A percentile compares a stretch with the other conserved stretches of the same genome.
phyloP scores from a whole-genome alignment of 1,140 invertebrate genomes.

The Nymphalis io region DNA sequence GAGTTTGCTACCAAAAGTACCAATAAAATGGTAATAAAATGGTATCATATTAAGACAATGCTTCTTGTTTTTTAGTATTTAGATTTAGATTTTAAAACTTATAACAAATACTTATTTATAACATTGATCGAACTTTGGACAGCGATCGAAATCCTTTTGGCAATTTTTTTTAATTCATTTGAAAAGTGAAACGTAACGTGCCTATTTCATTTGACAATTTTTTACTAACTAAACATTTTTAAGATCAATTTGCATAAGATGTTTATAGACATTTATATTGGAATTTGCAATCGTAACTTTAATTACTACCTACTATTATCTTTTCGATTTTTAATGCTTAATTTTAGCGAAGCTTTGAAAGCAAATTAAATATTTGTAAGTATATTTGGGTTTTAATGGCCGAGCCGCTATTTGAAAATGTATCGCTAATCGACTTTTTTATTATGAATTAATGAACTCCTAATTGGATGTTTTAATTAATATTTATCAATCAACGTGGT shows the following conservation, averaged over 20 bases:
- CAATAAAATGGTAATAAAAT: too few relatives aligned
- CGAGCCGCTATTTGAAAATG: not conserved
- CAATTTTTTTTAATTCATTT: too few relatives aligned
- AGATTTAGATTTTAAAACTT: too few relatives aligned
- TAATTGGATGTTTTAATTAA: conserved; percentile 9
- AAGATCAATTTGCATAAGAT: not conserved
- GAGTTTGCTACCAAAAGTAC: too few relatives aligned
- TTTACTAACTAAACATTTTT: not conserved
- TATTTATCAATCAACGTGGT: not conserved
- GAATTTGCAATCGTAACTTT: conserved; percentile 2
- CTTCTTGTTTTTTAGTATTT: too few relatives aligned
- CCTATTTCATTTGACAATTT: not conserved
- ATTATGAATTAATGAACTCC: conserved; percentile 3
- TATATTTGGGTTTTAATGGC: not conserved
- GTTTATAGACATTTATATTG: not conserved
- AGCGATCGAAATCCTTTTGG: too few relatives aligned
- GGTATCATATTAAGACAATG: too few relatives aligned
- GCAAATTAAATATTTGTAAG: not conserved
- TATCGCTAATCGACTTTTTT: not conserved
- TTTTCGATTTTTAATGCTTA: not conserved
- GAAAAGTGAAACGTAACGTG: too few relatives aligned
- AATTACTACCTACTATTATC: not conserved
- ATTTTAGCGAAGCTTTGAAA: not conserved
- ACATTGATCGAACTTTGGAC: too few relatives aligned
- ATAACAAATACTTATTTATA: too few relatives aligned